Evolutionary conservation across 2,888 invertebrate genomes (phyloP).

Genomic region (Tanytarsus gracilentus): DNA sequence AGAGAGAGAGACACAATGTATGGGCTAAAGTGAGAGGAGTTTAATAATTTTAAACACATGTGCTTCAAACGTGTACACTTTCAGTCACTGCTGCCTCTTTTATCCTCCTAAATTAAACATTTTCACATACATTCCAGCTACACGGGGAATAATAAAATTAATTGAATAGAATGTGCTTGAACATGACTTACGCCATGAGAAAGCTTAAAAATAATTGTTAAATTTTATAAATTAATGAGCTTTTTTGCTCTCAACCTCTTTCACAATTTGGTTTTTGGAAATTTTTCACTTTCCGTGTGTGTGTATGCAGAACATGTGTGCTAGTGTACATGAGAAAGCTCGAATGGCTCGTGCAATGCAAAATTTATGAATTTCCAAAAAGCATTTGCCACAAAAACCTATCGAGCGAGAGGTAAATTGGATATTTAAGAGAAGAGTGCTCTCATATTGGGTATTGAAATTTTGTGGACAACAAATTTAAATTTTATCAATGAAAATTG

Average conservation of each 20-base stretch:
- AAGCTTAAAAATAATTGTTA: constrained; percentile 11
- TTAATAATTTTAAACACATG: constrained; percentile 20
- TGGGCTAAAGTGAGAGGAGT: neutral
- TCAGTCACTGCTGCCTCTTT: too few species aligned
- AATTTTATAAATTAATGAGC: constrained; percentile 25
- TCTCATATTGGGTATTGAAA: too few species aligned
- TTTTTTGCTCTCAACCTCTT: neutral
- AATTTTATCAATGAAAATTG: constrained; percentile 1
- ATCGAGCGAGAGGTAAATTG: too few species aligned
- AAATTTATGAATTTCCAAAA: too few species aligned
- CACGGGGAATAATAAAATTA: constrained; percentile 21
- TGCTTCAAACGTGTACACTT: neutral
- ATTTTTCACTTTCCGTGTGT: too few species aligned
- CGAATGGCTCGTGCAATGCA: too few species aligned
- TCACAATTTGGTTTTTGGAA: too few species aligned
- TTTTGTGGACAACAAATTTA: constrained; percentile 3
- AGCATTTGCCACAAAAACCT: too few species aligned
- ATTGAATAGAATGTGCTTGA: constrained; percentile 22
- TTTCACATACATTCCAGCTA: neutral
- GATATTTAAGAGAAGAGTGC: too few species aligned
- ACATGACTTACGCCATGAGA: neutral
- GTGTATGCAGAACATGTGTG: too few species aligned
- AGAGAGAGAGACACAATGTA: neutral
- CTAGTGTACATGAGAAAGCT: too few species aligned
- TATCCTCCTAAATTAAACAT: neutral